Percentiles rank a stretch among this genome's conserved stretches.
phyloP scores from a whole-genome alignment of 2,113 vertebrate genomes.

The Misgurnus anguillicaudatus region DNA sequence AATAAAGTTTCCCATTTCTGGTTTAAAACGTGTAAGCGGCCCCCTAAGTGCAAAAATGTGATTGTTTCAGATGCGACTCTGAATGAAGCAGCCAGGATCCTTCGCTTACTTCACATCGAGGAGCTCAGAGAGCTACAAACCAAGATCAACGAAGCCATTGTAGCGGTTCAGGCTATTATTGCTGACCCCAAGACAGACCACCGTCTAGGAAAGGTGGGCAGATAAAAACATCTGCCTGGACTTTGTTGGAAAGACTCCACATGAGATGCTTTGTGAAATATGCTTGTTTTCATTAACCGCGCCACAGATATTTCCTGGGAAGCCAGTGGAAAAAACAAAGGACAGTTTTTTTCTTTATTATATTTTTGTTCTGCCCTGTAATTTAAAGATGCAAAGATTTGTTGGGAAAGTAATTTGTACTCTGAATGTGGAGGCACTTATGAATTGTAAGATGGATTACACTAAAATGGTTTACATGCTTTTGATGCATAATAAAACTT shows the following conservation, averaged over 20 bases:
- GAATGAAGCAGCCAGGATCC: conserved; percentile 93
- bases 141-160: conserved; percentile 95
- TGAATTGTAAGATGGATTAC: background rate
- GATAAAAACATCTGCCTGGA: conserved; percentile 74
- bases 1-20: too few species aligned
- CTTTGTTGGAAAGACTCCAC: background rate
- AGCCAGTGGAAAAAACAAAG: conserved; percentile 6
- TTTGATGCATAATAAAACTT: conserved; percentile 27
- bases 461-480: background rate
- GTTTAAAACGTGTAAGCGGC: background rate
- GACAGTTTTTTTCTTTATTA: background rate
- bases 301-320: conserved; percentile 19
- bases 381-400: background rate
- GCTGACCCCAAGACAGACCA: conserved; percentile 98
- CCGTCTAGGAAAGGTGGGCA: conserved; percentile 95
- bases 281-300: conserved; percentile 27
- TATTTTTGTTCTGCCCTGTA: background rate
- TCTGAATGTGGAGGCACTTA: conserved; percentile 12
- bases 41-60: background rate
- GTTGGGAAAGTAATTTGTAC: background rate
- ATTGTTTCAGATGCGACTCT: conserved; percentile 84
- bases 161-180: conserved; percentile 96
- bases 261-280: background rate
- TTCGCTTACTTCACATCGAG: conserved; percentile 94
- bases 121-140: conserved; percentile 96